A percentile compares a stretch with the other conserved stretches of the same genome.
phyloP scores from a whole-genome alignment of 2,113 vertebrate genomes.

The Litocranius walleri region DNA sequence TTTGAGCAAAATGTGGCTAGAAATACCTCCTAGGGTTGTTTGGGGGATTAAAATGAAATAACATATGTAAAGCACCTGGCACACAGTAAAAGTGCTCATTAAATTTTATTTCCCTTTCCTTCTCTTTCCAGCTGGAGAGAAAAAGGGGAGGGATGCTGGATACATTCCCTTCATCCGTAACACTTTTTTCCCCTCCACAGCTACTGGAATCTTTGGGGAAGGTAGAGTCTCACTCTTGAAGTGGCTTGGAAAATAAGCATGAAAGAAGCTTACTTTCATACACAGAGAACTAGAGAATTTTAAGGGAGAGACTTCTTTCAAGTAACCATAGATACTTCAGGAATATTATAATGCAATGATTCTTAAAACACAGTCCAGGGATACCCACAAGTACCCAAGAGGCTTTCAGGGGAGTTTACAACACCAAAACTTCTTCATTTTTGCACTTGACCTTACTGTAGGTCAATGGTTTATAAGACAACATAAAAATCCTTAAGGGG shows the following conservation, averaged over 20 bases:
- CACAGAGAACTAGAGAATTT: not conserved
- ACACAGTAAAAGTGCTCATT: conserved; percentile 62
- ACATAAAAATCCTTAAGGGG: not conserved
- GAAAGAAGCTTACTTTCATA: not conserved
- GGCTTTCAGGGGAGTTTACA: not conserved
- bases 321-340: not conserved
- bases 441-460: not conserved
- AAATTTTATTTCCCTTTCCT: conserved; percentile 67
- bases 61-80: conserved; percentile 67
- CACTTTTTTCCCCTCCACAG: conserved; percentile 28
- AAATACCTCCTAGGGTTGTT: conserved; percentile 23
- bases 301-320: not conserved
- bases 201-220: not conserved
- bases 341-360: not conserved
- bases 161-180: conserved; percentile 15
- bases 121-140: conserved; percentile 57
- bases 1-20: not conserved
- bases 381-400: not conserved
- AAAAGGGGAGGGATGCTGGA: not conserved
- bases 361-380: not conserved
- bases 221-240: not conserved
- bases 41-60: conserved; percentile 57
- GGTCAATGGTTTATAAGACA: not conserved
- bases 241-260: not conserved
- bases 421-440: not conserved